These are phyloP conservation scores for Podargus strigoides DNA, from an alignment of 2,797 vertebrate species.

Conservation along the genomic window DNA sequence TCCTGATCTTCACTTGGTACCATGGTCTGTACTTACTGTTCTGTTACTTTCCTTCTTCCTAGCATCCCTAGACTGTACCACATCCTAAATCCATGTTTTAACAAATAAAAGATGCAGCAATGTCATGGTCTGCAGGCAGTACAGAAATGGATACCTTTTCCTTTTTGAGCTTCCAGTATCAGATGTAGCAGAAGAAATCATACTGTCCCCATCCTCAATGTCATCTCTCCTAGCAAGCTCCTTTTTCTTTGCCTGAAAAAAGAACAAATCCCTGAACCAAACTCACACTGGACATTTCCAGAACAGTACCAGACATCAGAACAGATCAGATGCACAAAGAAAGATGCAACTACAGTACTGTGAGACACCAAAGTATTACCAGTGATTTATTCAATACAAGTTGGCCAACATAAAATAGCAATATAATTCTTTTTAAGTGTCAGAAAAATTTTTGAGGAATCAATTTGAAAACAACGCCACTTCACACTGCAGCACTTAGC, in stretches of 20 bases:
- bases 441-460: not conserved
- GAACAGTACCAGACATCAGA: constrained; percentile 52
- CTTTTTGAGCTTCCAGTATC: constrained; percentile 93
- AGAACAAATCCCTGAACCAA: constrained; percentile 45
- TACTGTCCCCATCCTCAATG: constrained; percentile 93
- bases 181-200: constrained; percentile 94
- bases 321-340: constrained; percentile 29
- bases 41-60: not conserved
- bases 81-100: constrained; percentile 22
- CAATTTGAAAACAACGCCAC: not conserved
- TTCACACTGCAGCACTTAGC: not conserved
- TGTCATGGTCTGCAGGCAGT: not conserved
- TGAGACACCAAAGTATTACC: constrained; percentile 8
- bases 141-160: constrained; percentile 82
- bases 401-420: not conserved
- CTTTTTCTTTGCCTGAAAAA: constrained; percentile 89
- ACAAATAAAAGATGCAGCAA: not conserved
- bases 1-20: not conserved
- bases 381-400: not conserved
- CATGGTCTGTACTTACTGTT: not conserved
- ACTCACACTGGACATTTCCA: constrained; percentile 7
- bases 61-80: not conserved
- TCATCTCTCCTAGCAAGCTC: constrained; percentile 92
- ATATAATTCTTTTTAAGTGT: not conserved
- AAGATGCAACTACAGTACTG: not conserved